Conservation (phyloP, 2,113 vertebrate genomes). For the Semnopithecus entellus region DNA sequence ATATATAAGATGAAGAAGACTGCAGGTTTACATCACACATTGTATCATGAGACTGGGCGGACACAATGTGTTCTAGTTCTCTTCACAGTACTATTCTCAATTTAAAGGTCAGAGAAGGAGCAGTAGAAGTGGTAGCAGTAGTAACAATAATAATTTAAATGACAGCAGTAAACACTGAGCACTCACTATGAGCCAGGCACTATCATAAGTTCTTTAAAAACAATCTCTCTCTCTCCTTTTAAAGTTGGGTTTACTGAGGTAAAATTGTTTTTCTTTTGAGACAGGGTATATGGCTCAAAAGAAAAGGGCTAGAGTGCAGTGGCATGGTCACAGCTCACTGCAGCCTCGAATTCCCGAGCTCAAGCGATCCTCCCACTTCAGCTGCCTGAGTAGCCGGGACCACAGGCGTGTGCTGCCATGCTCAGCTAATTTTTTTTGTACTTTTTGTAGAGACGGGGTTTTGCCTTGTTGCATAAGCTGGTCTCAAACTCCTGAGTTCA, state of each 20-base stretch:
- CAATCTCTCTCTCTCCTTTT: neutral
- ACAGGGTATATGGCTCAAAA: no score
- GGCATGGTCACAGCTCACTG: no score
- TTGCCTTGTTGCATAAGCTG: no score
- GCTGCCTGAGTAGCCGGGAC: no score
- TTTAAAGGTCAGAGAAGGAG: neutral
- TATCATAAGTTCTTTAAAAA: neutral
- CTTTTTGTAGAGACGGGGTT: no score
- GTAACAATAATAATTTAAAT: neutral
- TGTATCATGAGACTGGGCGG: neutral
- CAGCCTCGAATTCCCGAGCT: no score
- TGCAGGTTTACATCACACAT: neutral
- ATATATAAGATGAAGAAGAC: neutral
- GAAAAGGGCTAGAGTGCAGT: no score
- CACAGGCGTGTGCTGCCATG: no score
- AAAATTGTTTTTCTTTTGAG: neutral
- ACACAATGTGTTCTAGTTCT: neutral
- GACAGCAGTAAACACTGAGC: neutral
- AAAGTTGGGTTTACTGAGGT: neutral
- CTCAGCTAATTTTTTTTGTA: no score
- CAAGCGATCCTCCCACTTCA: no score
- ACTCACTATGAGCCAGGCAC: neutral
- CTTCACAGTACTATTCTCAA: neutral
- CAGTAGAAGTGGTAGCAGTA: neutral
- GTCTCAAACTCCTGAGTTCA: no score